These are phyloP conservation scores for Epirrita christyi DNA, from an alignment of 2,888 invertebrate genomes.

Conservation along the genomic window DNA sequence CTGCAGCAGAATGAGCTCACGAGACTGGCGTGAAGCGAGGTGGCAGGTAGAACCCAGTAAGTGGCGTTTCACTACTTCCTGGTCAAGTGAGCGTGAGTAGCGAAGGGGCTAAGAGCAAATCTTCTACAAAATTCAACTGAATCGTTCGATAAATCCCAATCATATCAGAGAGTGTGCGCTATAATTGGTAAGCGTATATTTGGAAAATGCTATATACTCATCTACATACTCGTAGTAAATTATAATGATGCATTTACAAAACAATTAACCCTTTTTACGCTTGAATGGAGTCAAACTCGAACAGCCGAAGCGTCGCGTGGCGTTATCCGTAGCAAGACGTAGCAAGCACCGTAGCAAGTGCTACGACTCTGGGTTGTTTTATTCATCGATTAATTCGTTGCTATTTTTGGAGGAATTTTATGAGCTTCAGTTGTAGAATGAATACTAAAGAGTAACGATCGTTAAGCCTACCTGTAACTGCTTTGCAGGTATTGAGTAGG, in stretches of 20 bases:
- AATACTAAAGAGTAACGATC: neutral
- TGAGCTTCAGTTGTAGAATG: neutral
- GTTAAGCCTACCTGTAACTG: neutral
- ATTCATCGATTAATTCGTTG: constrained; percentile 1
- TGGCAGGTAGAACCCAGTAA: too few relatives aligned
- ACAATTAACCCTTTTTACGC: neutral
- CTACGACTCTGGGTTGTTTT: constrained; percentile 9
- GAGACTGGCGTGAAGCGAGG: too few relatives aligned
- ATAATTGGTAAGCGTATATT: too few relatives aligned
- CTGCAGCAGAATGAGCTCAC: too few relatives aligned
- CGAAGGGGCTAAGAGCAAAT: too few relatives aligned
- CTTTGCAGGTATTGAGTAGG: neutral
- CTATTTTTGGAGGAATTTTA: constrained; percentile 9
- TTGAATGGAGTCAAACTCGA: neutral
- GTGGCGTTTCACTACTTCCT: too few relatives aligned
- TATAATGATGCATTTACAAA: neutral
- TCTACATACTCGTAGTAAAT: too few relatives aligned
- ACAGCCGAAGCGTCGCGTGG: neutral
- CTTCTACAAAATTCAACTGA: too few relatives aligned
- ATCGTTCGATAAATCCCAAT: too few relatives aligned
- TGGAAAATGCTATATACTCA: too few relatives aligned
- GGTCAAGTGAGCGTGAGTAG: too few relatives aligned
- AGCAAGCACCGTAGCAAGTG: constrained; percentile 12
- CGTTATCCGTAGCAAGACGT: constrained; percentile 13
- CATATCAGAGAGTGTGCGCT: too few relatives aligned